phyloP scores from a whole-genome alignment of 2,113 vertebrate species.

The Tachycineta bicolor region DNA sequence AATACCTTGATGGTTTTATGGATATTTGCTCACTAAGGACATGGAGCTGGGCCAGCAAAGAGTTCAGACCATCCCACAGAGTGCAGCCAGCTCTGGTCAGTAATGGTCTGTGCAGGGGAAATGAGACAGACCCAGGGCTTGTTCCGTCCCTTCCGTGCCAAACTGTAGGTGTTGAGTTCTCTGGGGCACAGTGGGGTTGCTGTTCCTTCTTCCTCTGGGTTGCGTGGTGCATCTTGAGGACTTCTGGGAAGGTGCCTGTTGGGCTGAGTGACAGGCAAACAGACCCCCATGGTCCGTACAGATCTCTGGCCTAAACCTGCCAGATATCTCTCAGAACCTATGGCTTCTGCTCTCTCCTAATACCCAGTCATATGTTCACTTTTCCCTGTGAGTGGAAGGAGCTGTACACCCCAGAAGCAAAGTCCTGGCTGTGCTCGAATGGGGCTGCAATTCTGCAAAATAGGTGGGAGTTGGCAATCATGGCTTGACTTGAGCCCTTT shows the following conservation, averaged over 20 bases:
- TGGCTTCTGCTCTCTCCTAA: neutral
- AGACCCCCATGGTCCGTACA: neutral
- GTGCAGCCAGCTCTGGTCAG: neutral
- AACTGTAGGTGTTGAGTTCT: neutral
- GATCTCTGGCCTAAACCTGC: neutral
- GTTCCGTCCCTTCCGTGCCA: fast-evolving
- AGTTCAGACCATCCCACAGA: neutral
- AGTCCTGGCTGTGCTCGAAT: neutral
- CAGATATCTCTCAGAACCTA: neutral
- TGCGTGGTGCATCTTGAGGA: neutral
- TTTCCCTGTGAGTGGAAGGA: neutral
- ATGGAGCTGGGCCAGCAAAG: neutral
- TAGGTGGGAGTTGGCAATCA: neutral
- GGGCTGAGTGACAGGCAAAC: neutral
- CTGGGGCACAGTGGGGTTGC: neutral
- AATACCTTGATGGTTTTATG: neutral
- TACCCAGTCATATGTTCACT: neutral
- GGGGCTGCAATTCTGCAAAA: neutral
- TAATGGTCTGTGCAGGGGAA: neutral
- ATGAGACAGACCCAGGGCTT: neutral
- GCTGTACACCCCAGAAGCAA: neutral
- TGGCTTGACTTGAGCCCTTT: neutral
- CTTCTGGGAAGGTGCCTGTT: neutral
- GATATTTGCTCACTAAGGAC: neutral
- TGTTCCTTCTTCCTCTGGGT: neutral